Evolutionary conservation across 2,797 vertebrate species (phyloP), one percentile per base, ranked within the genome.

Genomic region (Prunella strophiata): DNA sequence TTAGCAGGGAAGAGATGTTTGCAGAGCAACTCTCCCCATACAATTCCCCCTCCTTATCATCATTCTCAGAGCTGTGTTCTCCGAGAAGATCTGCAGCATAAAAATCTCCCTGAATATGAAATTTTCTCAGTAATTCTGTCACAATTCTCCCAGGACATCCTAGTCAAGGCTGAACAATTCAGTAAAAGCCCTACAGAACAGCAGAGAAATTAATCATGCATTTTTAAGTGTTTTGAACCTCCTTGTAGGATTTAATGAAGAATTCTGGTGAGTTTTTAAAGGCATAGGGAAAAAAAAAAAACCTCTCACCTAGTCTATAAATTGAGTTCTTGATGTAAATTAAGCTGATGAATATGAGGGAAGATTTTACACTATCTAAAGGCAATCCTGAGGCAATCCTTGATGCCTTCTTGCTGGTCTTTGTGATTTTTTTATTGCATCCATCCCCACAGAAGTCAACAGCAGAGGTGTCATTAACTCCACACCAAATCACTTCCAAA

Each of bases 121-220:
- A 76, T 93, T 89, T 93, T 88, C 82, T n/a, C 62, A 94, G 81
- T 57, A 91, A 92, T 85, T 94, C 88, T 92, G 95, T 86, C 93
- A 85, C 94, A 93, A 91, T 75, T 65, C 96, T 93, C 93, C 63
- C 91, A 94, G 95, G 92, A 95, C 72, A 78, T 16, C 82, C 94
- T 40, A 94, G 93, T 81, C 89, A 89, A 96, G 93, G 81, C 91
- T 94, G 93, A 96, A 88, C 93, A 94, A 80, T 93, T 78, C 85
- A 74, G 85, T 72, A 51, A 88, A 85, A 93, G 92, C 93, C 94
- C 94, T 87, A 54, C 86, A 95, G 90, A 94, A 89, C 81, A 76
- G 92, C 30, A 80, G 65, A 89, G 90, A 92, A 94, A 96, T 91
- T 95, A 94, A 95, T 93, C 90, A 95, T 89, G 90, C 92, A 94